A percentile compares a stretch with the other conserved stretches of the same genome.
phyloP scores from a whole-genome alignment of 2,113 vertebrate species.

The Ginglymostoma cirratum region DNA sequence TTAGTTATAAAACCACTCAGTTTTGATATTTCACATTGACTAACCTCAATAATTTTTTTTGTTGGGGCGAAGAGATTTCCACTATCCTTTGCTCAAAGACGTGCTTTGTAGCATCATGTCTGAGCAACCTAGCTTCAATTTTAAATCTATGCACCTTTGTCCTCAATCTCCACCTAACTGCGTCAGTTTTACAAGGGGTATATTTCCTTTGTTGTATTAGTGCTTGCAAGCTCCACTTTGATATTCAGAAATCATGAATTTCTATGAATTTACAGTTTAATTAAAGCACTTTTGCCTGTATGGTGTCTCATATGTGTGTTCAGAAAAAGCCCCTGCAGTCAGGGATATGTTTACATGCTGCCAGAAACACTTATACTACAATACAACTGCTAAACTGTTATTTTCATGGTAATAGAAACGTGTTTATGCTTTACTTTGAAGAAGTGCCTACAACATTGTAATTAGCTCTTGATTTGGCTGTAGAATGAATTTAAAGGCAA shows the following conservation, averaged over 20 bases:
- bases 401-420: neutral
- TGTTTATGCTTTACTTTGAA: neutral
- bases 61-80: neutral
- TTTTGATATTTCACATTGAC: neutral
- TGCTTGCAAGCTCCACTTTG: neutral
- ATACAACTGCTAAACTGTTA: neutral
- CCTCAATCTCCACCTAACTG: neutral
- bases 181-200: neutral
- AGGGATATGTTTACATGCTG: neutral
- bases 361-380: neutral
- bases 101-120: neutral
- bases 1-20: neutral
- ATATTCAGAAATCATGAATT: neutral
- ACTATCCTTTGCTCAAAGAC: neutral
- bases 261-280: neutral
- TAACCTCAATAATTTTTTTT: neutral
- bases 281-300: neutral
- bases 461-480: neutral
- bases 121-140: neutral
- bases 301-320: neutral
- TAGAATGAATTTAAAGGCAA: neutral
- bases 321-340: neutral
- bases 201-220: neutral
- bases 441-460: neutral
- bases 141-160: neutral